Conservation (phyloP, 1,140 invertebrate species). For the Arctopsyche grandis region DNA sequence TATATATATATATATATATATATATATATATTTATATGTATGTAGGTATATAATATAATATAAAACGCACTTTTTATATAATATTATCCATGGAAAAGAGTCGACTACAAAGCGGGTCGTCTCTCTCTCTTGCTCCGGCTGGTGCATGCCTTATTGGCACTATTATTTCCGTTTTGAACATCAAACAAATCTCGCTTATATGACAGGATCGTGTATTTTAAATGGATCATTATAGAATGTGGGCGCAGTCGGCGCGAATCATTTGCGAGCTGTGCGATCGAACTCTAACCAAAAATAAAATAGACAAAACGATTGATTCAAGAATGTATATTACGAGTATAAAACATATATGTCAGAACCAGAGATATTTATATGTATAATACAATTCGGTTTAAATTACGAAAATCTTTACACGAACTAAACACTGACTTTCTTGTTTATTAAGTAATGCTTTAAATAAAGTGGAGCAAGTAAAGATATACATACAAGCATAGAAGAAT, state of each 20-base stretch:
- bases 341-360: too few species aligned
- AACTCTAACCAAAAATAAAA: background rate
- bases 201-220: slow-evolving; percentile 35
- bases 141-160: slow-evolving; percentile 53
- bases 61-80: background rate
- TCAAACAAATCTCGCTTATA: slow-evolving; percentile 49
- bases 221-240: slow-evolving; percentile 35
- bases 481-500: too few species aligned
- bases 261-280: slow-evolving; percentile 2
- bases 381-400: too few species aligned
- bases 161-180: slow-evolving; percentile 53
- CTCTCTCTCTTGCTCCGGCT: background rate
- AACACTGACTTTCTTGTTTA: too few species aligned
- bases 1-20: background rate
- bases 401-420: too few species aligned
- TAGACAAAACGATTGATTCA: too few species aligned
- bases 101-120: slow-evolving; percentile 14
- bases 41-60: background rate
- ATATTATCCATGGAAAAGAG: background rate
- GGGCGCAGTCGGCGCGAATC: slow-evolving; percentile 7
- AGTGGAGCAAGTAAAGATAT: too few species aligned
- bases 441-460: too few species aligned
- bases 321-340: too few species aligned
- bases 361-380: too few species aligned
- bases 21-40: background rate